phyloP scores from a whole-genome alignment of 2,113 vertebrate genomes.

The Leucopsar rothschildi region DNA sequence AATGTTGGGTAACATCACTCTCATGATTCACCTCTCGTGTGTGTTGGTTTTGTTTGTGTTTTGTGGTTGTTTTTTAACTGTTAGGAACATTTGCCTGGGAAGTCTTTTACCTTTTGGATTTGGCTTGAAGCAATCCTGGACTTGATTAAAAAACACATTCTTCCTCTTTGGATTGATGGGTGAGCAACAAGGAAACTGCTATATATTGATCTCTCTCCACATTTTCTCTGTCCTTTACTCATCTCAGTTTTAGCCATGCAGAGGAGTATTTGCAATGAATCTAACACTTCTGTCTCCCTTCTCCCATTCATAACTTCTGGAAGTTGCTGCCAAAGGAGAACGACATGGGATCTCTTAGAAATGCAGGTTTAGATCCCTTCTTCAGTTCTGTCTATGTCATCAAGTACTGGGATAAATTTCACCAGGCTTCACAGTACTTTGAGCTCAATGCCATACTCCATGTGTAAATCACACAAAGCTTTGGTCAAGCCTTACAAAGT shows the following conservation, averaged over 20 bases:
- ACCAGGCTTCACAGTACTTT: neutral
- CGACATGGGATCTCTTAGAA: neutral
- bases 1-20: neutral
- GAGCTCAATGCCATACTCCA: neutral
- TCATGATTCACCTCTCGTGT: neutral
- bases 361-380: neutral
- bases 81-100: constrained; percentile 92
- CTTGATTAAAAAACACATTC: constrained; percentile 94
- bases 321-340: neutral
- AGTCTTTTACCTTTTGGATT: constrained; percentile 93
- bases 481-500: neutral
- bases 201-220: neutral
- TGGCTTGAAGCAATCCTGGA: constrained; percentile 97
- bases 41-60: neutral
- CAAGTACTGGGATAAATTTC: neutral
- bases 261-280: neutral
- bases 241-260: neutral
- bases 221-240: neutral
- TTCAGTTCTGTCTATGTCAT: neutral
- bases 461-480: neutral
- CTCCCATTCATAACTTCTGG: neutral
- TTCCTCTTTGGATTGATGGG: constrained; percentile 97
- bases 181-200: constrained; percentile 61
- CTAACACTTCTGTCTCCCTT: neutral
- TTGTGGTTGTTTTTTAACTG: neutral